These are phyloP conservation scores for Cossypha heuglini DNA, from an alignment of 2,797 vertebrate species.

Conservation along the genomic window DNA sequence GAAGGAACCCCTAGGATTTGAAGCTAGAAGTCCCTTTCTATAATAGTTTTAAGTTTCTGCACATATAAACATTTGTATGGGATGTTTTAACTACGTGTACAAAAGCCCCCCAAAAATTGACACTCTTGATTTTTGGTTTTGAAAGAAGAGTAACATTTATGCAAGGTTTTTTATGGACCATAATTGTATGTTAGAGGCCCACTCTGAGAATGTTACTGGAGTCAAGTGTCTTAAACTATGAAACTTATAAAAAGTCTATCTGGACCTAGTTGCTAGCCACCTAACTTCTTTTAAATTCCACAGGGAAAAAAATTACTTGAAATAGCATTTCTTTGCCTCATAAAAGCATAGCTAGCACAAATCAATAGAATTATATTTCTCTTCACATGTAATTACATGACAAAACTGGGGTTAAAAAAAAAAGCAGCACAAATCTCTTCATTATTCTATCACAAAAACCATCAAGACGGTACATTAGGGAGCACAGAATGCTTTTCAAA, in stretches of 20 bases:
- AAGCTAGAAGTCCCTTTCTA: not conserved
- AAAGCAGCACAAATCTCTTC: not conserved
- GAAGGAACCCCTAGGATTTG: not conserved
- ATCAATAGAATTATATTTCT: not conserved
- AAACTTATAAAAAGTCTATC: not conserved
- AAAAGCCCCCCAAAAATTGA: fast-evolving
- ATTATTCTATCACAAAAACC: not conserved
- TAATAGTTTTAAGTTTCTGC: not conserved
- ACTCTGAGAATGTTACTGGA: not conserved
- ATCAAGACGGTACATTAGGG: not conserved
- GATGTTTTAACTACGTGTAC: not conserved
- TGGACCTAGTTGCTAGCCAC: not conserved
- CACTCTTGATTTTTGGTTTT: not conserved
- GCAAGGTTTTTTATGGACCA: not conserved
- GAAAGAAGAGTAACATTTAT: not conserved
- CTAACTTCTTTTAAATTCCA: not conserved
- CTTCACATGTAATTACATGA: not conserved
- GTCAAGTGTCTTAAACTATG: not conserved
- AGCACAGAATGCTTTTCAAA: not conserved
- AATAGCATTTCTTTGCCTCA: not conserved
- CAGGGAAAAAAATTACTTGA: not conserved
- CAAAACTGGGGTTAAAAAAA: not conserved
- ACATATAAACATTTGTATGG: not conserved
- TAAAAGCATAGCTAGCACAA: not conserved
- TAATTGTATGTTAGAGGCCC: not conserved